These are phyloP conservation scores for Argyra leucocephala DNA, from an alignment of 2,888 invertebrate species.

Conservation along the genomic window DNA sequence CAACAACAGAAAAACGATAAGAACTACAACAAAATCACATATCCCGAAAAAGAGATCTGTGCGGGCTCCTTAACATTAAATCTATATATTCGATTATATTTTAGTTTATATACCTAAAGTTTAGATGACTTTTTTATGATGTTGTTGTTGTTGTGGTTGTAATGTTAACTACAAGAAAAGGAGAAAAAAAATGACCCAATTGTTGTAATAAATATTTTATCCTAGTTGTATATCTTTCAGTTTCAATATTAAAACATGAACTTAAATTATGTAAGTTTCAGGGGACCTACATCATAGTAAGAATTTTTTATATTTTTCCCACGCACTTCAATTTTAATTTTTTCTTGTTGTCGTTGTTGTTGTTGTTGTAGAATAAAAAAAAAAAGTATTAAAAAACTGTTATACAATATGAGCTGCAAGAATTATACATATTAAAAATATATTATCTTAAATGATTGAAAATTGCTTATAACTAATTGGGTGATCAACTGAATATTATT, in stretches of 20 bases:
- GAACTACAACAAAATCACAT: background rate
- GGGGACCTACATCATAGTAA: background rate
- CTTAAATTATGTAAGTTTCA: background rate
- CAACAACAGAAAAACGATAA: too few relatives aligned
- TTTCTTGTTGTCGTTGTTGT: too few relatives aligned
- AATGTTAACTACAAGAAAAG: too few relatives aligned
- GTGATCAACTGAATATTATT: too few relatives aligned
- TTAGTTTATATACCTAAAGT: background rate
- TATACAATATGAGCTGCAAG: too few relatives aligned
- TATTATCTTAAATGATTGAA: too few relatives aligned
- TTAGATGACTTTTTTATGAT: too few relatives aligned
- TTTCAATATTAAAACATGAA: background rate
- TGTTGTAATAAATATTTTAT: constrained; percentile 6
- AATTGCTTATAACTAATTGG: too few relatives aligned
- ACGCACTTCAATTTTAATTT: background rate
- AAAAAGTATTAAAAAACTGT: too few relatives aligned
- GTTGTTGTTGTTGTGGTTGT: too few relatives aligned
- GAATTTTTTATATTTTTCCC: background rate
- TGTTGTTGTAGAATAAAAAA: too few relatives aligned
- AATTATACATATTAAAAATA: too few relatives aligned
- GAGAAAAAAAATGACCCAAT: background rate
- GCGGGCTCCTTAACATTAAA: background rate
- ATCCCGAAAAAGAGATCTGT: background rate
- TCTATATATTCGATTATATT: background rate
- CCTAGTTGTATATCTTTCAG: background rate